Evolutionary conservation across 2,888 invertebrate genomes (phyloP), one percentile per base, ranked within the genome.

Genomic region (Conus canariensis): DNA sequence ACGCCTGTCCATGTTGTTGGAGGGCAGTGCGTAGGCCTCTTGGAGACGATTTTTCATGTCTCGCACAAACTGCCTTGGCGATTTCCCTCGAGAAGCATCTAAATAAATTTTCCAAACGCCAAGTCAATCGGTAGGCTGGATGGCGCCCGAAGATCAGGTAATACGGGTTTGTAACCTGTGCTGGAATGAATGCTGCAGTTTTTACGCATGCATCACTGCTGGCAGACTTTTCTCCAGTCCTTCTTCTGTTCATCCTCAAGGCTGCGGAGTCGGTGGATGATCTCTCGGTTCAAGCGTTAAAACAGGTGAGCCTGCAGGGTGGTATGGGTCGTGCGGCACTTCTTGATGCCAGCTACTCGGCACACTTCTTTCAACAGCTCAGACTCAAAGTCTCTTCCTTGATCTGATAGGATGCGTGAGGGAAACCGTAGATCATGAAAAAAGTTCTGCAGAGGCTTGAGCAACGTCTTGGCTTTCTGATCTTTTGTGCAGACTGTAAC

Each of bases 401-500:
- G 45, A 16, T 83, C 83, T 56, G 56, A 19, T 16, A 83, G 16
- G 16, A 83, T 83, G 8, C 83, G 16, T 58, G 14, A 19, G 83
- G 58, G 19, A 83, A 85, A n/a, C 85, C 59, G 30, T 85, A 85
- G 7, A 22, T 85, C n/a, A 85, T 58, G 59, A 85, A 85, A 85
- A 14, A 85, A 59, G n/a, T 59, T 59, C 5, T 58, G 5, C 85
- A 85, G 14, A 85, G 30, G 85, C 19, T 16, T 87, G 58, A 8
- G 87, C 87, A 0, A 74, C 74, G 87, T 67, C 19, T 70, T 87
- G 7, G 87, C 87, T 16, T 10, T 67, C n/a, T 87, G 45, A 30
- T 87, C 74, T n/a, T 67, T 67, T 22, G 87, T 87, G 70, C 25
- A 30, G 19, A 86, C 30, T n/a, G 86, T 45, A n/a, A n/a, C 7